phyloP scores from a whole-genome alignment of 2,113 vertebrate genomes.

The Archocentrus centrarchus region DNA sequence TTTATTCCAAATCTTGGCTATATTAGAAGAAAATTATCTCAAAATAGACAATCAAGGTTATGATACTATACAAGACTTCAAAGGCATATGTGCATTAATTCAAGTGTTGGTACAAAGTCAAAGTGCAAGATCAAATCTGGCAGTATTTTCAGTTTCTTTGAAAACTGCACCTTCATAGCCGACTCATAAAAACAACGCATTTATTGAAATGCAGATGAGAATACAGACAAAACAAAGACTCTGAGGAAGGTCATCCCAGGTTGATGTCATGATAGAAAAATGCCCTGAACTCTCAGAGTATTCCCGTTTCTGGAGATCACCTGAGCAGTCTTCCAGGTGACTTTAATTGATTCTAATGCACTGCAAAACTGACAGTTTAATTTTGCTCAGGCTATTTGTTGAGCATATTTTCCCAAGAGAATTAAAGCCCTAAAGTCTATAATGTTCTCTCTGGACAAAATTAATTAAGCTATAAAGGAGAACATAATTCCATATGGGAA shows the following conservation, averaged over 20 bases:
- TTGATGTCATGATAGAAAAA: neutral
- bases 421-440: neutral
- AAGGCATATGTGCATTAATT: no score
- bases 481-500: neutral
- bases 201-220: no score
- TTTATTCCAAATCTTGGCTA: no score
- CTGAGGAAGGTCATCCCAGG: neutral
- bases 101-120: no score
- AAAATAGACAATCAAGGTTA: no score
- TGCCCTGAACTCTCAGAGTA: neutral
- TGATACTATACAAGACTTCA: no score
- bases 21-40: no score
- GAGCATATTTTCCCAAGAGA: neutral
- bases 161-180: no score
- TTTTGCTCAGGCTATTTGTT: neutral
- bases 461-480: neutral
- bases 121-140: no score
- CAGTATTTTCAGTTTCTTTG: no score
- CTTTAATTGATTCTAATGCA: neutral
- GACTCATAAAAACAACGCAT: no score
- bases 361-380: neutral
- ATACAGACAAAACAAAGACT: neutral
- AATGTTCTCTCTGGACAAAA: neutral
- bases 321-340: neutral
- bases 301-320: conserved; percentile 9